These are phyloP conservation scores for Erpornis zantholeuca DNA, from an alignment of 2,113 vertebrate species.

Conservation along the genomic window DNA sequence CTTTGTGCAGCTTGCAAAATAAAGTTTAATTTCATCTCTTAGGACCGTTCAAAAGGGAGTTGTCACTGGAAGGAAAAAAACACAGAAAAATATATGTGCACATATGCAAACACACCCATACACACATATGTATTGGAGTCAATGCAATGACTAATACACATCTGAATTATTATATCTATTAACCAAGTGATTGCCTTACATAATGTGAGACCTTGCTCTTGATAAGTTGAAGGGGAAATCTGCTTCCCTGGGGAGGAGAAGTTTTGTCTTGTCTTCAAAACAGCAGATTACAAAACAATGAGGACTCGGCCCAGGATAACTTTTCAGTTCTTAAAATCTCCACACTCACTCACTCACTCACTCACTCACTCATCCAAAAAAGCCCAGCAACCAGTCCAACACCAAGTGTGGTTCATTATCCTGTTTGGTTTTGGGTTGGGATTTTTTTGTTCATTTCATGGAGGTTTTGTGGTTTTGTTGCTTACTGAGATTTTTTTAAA, in stretches of 20 bases:
- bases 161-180: background rate
- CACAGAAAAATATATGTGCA: background rate
- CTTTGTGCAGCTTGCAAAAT: background rate
- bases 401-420: background rate
- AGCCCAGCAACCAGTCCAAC: background rate
- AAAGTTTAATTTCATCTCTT: background rate
- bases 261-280: background rate
- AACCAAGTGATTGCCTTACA: background rate
- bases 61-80: background rate
- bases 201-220: background rate
- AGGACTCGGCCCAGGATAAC: background rate
- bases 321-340: background rate
- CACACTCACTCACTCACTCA: background rate
- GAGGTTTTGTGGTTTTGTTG: background rate
- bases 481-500: background rate
- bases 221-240: background rate
- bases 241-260: background rate
- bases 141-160: background rate
- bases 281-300: background rate
- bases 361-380: background rate
- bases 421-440: background rate
- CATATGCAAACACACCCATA: background rate
- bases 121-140: fast-evolving
- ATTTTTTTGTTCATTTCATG: background rate
- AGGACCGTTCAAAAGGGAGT: background rate